Evolutionary conservation across 2,797 vertebrate genomes (phyloP), one percentile per base, ranked within the genome.

Genomic region (Leuciscus waleckii): DNA sequence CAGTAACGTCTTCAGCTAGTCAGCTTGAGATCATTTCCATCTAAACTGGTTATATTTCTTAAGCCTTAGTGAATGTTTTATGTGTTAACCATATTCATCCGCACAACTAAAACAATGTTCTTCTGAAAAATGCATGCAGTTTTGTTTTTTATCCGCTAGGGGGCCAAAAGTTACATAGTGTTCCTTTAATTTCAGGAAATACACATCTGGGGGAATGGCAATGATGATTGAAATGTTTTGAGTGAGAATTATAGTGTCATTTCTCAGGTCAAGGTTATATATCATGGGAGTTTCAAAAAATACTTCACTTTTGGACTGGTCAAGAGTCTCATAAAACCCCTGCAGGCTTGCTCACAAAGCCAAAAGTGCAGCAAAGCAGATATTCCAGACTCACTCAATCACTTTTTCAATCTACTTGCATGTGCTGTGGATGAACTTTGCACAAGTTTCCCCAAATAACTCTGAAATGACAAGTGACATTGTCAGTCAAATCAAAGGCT

Each of bases 271-370:
- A 61, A 78, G 37, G 54, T 78, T 41, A 58, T 78, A 41, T 41
- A 61, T 78, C 35, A 61, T 61, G 35, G n/a, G 54, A 16, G 35
- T 78, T 78, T 78, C 21, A 51, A n/a, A 77, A 77, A 77, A 39
- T 58, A 39, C 21, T 58, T 76, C 23, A 58, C 35, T 39, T 78
- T 61, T 26, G 14, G 54, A 78, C 75, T n/a, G 54, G 75, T 61
- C 54, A 78, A 78, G 54, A 78, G 75, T 78, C 74, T 76, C 49
- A 56, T 76, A 82, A 71, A 61, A 82, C 21, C 70, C 54, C 54
- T 65, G 70, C 70, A 37, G 46, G 23, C 65, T 39, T 75, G 70
- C 41, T 49, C 29, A 51, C 54, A 21, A 65, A 63, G 16, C 41
- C 26, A 63, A 63, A 73, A 74, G 41, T 75, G 56, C 56, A 74